Evolutionary conservation across 2,797 vertebrate species (phyloP), one percentile per base, ranked within the genome.

Genomic region (Oryzias dopingdopingensis): DNA sequence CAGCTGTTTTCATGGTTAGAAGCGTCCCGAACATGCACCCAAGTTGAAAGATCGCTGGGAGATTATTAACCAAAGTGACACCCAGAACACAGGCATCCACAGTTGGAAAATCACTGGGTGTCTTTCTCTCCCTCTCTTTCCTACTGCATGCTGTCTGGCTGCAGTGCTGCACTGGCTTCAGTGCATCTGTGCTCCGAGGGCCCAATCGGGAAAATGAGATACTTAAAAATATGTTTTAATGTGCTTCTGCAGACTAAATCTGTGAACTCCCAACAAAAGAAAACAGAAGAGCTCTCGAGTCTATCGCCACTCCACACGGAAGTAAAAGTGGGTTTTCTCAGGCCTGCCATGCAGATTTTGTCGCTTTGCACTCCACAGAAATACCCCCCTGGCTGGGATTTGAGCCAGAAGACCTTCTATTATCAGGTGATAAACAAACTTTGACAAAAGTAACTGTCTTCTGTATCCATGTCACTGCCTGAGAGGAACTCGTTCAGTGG

Each of bases 1-100:
- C 92, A 93, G 91, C 89, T 93, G 92, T 93, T 93, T 90, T 90
- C 89, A 90, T 88, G 90, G 85, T 90, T 90, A 84, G 84, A 82
- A 89, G 89, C 88, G 65, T 89, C 89, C 76, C 69, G 80, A 87
- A 89, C 85, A 86, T 72, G 86, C 90, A 90, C 83, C 83, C 85
- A 67, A 83, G 86, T 88, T 85, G 88, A 92, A 91, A 85, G 89
- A 91, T 89, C 84, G 87, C 82, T 88, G 69, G 87, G 85, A 90
- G 90, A 89, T 92, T 91, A 92, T 92, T 92, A 92, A 91, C 87
- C 88, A 92, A 93, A 91, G 90, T 89, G 89, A 91, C 91, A 90
- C 80, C 62, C 89, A 71, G 81, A 88, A 88, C 84, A 69, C 85
- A 83, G 74, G 78, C 79, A 77, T 80, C 72, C 77, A 72, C 84